Percentiles rank a stretch among this genome's conserved stretches.
Evolutionary conservation across 2,888 invertebrate genomes (phyloP).

Genomic region (Cremastobaeus sp.): DNA sequence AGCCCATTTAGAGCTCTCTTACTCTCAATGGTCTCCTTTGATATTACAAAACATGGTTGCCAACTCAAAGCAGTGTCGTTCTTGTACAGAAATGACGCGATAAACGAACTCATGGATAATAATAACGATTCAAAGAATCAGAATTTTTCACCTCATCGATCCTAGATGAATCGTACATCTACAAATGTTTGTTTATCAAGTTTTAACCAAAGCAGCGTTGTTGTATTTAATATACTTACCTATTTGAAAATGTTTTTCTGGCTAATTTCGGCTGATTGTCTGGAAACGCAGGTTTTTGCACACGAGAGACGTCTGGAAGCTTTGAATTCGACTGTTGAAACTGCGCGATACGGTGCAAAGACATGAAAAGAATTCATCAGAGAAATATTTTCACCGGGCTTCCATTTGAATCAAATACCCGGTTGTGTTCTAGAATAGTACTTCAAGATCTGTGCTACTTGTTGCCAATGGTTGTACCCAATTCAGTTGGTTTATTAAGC

Average conservation of each 20-base stretch:
- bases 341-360: too few relatives aligned
- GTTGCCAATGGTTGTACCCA: background rate
- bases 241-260: constrained; percentile 30
- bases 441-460: constrained; percentile 36
- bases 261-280: background rate
- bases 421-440: constrained; percentile 53
- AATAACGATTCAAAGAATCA: constrained; percentile 8
- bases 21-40: background rate
- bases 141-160: constrained; percentile 19
- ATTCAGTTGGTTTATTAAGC: constrained; percentile 7
- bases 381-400: constrained; percentile 22
- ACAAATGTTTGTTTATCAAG: constrained; percentile 19
- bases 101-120: constrained; percentile 3
- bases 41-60: constrained; percentile 14
- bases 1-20: too few relatives aligned
- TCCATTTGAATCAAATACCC: constrained; percentile 36
- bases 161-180: constrained; percentile 10
- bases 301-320: too few relatives aligned
- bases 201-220: constrained; percentile 16
- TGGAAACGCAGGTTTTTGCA: too few relatives aligned
- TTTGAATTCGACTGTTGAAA: background rate
- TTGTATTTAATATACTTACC: constrained; percentile 22
- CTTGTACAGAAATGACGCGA: background rate
- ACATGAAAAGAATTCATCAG: background rate
- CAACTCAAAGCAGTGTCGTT: constrained; percentile 11